A percentile compares a stretch with the other conserved stretches of the same genome.
phyloP scores from a whole-genome alignment of 2,113 vertebrate species.

The Rhegmatorhina hoffmannsi region DNA sequence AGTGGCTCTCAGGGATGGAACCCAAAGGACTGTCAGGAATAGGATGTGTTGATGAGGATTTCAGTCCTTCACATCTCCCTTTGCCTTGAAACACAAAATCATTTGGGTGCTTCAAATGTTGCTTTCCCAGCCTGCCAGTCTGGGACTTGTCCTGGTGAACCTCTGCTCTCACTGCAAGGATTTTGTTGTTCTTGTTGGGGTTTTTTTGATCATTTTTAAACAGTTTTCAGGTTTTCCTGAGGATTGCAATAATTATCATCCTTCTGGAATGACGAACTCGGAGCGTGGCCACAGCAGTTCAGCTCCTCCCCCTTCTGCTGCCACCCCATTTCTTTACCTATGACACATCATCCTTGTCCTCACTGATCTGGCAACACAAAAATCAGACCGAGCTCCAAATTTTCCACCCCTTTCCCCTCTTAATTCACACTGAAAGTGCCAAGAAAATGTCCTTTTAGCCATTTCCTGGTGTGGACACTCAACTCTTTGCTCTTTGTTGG shows the following conservation, averaged over 20 bases:
- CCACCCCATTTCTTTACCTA: background rate
- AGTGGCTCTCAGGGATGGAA: background rate
- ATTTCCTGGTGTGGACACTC: rapidly evolving
- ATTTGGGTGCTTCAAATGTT: background rate
- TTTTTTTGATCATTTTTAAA: background rate
- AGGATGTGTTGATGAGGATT: background rate
- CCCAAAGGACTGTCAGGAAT: background rate
- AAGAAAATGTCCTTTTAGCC: background rate
- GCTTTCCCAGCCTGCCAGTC: background rate
- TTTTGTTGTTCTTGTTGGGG: background rate
- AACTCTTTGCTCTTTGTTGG: background rate
- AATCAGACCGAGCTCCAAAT: too few species aligned
- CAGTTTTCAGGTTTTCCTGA: background rate
- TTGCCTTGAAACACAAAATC: background rate
- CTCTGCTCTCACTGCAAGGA: background rate
- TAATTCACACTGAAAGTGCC: background rate
- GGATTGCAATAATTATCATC: background rate
- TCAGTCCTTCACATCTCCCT: background rate
- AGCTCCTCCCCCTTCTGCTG: background rate
- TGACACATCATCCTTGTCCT: too few species aligned
- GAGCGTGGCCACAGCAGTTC: background rate
- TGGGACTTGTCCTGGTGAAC: background rate
- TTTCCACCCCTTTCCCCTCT: background rate
- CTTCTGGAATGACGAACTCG: background rate
- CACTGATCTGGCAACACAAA: too few species aligned